Base-by-base conservation (phyloP, 2,113 vertebrate genomes). In the Osmerus eperlanus region DNA sequence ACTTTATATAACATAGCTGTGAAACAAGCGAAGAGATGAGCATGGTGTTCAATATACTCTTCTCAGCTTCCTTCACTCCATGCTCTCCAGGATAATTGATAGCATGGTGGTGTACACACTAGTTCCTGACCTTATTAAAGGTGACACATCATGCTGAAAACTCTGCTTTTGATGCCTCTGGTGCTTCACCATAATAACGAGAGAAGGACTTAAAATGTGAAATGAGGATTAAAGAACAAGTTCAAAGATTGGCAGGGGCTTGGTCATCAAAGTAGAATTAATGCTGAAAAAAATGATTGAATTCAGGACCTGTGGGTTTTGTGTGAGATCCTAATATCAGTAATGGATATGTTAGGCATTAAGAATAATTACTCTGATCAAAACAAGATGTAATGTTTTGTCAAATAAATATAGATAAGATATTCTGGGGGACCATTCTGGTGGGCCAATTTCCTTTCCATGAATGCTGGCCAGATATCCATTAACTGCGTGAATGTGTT, bases 341-440 rank as follows among this genome's bases (percentile, higher is more conserved):
- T 51, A 25, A 21, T 71, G 66, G 66, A 51, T 47, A 51, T 54
- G 69, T 71, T 62, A 59, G 58, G 12, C 19, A 62, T 71, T 47
- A 14, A 52, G 58, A 71, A 25, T 71, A 51, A 71, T 52, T 71
- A 19, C 21, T 47, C 36, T 47, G 16, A 62, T 70, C 58, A 41
- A 70, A 61, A 60, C 23, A 61, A 41, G 21, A 59, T 60, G 11
- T 51, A 14, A 6, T 47, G 5, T 64, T 60, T 61, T 16, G 36
- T 47, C 41, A 70, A 23, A 60, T 47, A 61, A 41, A 59, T 28
- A 70, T 8, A 32, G 56, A 41, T 25, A 15, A 32, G 56, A 41
- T 25, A 28, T 53, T 12, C 21, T n/a, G 54, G 54, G 12, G 54
- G 54, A n/a, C 54, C 54, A 18, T n/a, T 56, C n/a, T 8, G n/a